Evolutionary conservation across 2,113 vertebrate species (phyloP).

Genomic region (Alaudala cheleensis): DNA sequence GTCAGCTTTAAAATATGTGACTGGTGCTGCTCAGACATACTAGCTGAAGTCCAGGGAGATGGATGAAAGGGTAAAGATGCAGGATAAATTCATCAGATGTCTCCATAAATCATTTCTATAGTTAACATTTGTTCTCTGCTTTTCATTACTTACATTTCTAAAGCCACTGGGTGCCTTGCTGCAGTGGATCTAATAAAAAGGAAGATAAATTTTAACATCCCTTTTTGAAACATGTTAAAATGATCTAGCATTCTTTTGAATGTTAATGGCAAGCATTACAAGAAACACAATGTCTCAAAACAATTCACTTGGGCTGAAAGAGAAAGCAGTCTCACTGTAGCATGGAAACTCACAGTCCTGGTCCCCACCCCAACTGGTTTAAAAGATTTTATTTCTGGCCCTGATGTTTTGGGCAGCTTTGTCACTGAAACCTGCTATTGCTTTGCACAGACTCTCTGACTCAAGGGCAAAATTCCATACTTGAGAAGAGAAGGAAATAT

Average conservation of each 20-base stretch:
- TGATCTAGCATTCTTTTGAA: conserved; percentile 39
- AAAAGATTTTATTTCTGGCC: background rate
- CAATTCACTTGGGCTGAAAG: background rate
- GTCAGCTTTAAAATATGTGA: conserved; percentile 1
- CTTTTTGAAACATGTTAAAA: conserved; percentile 49
- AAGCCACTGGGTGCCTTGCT: conserved; percentile 32
- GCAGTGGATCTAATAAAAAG: conserved; percentile 46
- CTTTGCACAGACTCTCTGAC: background rate
- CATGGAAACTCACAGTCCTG: background rate
- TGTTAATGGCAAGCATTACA: conserved; percentile 14
- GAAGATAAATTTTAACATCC: conserved; percentile 56
- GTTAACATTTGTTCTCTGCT: conserved; percentile 40
- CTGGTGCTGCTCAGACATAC: background rate
- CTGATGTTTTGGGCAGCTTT: background rate
- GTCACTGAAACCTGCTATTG: background rate
- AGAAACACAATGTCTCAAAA: background rate
- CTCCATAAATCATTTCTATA: conserved; percentile 53
- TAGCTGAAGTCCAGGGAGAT: conserved; percentile 16
- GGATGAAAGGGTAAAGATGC: conserved; percentile 47
- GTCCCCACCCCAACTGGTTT: background rate
- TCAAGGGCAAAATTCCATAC: conserved; percentile 13
- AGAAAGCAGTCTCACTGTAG: background rate
- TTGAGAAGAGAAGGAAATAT: background rate
- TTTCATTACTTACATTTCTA: conserved; percentile 58
- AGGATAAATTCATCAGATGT: conserved; percentile 57